Evolutionary conservation across 2,113 vertebrate species (phyloP).

Genomic region (Tetrao urogallus): DNA sequence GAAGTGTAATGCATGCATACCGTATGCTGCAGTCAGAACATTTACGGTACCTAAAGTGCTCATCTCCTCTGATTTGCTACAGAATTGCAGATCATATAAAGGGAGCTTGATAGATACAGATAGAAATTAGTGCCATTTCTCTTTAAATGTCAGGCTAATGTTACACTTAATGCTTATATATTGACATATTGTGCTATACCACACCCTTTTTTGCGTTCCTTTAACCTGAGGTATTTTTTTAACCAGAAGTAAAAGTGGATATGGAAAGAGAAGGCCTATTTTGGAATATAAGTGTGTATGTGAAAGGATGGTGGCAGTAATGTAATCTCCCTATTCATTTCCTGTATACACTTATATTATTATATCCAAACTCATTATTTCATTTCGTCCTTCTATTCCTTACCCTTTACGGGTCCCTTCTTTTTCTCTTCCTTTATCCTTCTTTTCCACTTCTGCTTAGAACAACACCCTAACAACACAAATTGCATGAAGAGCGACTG

Average conservation of each 20-base stretch:
- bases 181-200: background rate
- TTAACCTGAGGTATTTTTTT: constrained; percentile 15
- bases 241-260: background rate
- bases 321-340: background rate
- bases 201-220: background rate
- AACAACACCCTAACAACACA: background rate
- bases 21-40: background rate
- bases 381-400: background rate
- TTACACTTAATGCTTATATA: background rate
- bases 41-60: background rate
- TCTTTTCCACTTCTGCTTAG: background rate
- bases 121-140: constrained; percentile 46
- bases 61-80: constrained; percentile 1
- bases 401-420: background rate
- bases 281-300: background rate
- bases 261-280: background rate
- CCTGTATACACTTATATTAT: background rate
- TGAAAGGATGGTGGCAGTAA: background rate
- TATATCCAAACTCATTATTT: background rate
- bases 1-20: background rate
- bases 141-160: constrained; percentile 38
- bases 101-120: background rate
- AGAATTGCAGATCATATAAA: background rate
- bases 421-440: background rate
- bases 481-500: background rate